These are phyloP conservation scores for Hyles vespertilio DNA, from an alignment of 1,140 invertebrate species.

Conservation along the genomic window DNA sequence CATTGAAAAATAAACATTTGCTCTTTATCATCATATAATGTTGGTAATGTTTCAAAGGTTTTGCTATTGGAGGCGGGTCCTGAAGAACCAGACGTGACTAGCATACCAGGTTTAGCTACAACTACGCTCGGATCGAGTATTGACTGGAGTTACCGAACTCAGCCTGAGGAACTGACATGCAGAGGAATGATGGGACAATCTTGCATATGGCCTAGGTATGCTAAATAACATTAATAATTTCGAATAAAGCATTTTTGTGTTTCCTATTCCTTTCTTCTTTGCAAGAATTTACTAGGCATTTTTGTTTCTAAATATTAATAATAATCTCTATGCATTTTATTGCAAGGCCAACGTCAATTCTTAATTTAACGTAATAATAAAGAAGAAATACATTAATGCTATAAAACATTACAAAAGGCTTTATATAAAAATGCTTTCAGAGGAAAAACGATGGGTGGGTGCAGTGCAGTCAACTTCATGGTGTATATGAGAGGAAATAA, in stretches of 20 bases:
- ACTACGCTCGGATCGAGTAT: background rate
- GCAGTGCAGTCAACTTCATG: conserved; percentile 87
- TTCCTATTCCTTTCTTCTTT: background rate
- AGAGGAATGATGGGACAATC: background rate
- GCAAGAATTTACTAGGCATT: background rate
- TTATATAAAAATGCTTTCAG: conserved; percentile 24
- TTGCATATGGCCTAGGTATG: background rate
- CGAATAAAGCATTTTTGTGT: too few species aligned
- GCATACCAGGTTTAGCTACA: background rate
- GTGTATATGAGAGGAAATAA: conserved; percentile 86
- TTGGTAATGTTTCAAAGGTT: background rate
- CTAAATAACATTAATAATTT: too few species aligned
- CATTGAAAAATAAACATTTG: too few species aligned
- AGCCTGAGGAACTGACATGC: background rate
- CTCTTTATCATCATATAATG: too few species aligned
- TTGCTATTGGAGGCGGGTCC: background rate
- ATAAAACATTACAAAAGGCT: too few species aligned
- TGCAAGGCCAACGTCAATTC: too few species aligned
- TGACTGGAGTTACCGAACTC: background rate
- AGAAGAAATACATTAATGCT: too few species aligned
- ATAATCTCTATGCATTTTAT: background rate
- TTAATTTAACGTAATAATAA: too few species aligned
- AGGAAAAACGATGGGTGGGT: conserved; percentile 81
- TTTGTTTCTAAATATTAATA: background rate
- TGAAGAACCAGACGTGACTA: conserved; percentile 1